phyloP scores from a whole-genome alignment of 2,888 invertebrate genomes.

The Escarpia spicata region DNA sequence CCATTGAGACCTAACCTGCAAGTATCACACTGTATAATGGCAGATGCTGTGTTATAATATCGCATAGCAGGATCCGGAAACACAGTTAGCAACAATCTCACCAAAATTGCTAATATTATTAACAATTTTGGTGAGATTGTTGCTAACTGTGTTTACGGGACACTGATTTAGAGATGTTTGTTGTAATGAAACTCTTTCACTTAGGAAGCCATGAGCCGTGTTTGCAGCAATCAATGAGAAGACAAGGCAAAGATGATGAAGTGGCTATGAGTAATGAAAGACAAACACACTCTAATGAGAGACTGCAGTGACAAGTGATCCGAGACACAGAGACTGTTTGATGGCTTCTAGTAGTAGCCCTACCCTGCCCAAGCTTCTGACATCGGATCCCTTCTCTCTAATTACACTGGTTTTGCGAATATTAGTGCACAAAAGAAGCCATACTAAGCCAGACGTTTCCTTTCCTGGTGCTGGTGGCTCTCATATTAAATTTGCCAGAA shows the following conservation, averaged over 20 bases:
- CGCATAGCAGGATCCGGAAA: too few species aligned
- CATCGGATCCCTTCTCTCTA: not conserved
- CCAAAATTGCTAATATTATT: too few species aligned
- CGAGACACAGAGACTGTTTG: not conserved
- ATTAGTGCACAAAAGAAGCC: not conserved
- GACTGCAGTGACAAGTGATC: not conserved
- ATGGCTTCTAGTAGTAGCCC: not conserved
- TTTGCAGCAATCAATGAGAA: not conserved
- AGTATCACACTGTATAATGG: too few species aligned
- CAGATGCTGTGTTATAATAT: too few species aligned
- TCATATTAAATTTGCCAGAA: conserved; percentile 10
- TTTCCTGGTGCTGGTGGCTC: not conserved
- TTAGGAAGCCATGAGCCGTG: not conserved
- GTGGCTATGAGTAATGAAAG: not conserved
- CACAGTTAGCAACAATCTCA: too few species aligned
- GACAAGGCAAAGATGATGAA: not conserved
- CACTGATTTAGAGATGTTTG: not conserved
- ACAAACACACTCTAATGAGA: not conserved
- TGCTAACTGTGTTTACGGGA: not conserved
- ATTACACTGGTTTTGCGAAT: not conserved
- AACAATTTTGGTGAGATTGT: not conserved
- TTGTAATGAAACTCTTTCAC: not conserved
- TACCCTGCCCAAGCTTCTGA: not conserved
- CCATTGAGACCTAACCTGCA: too few species aligned
- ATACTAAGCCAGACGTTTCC: not conserved